Percentiles rank a stretch among this genome's conserved stretches.
Evolutionary conservation across 2,113 vertebrate species (phyloP).

Genomic region (Poeciliopsis retropinna): DNA sequence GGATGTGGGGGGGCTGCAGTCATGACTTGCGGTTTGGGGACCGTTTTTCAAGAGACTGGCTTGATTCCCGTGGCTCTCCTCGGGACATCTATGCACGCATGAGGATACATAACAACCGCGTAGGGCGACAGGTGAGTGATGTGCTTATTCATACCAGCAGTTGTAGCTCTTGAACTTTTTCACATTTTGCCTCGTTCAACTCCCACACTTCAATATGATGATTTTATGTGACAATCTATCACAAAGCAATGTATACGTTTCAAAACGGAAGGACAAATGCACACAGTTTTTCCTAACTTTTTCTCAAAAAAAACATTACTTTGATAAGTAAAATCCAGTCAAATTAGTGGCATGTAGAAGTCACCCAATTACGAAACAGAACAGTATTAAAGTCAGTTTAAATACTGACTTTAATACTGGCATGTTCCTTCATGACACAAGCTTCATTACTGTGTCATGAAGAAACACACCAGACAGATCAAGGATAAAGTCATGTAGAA

Average conservation of each 20-base stretch:
- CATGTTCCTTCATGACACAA: not conserved
- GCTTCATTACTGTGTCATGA: not conserved
- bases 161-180: not conserved
- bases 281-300: not conserved
- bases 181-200: not conserved
- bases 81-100: conserved; percentile 91
- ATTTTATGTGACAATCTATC: not conserved
- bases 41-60: conserved; percentile 90
- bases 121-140: conserved; percentile 87
- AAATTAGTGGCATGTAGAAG: too few relatives aligned
- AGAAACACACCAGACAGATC: not conserved
- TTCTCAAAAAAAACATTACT: not conserved
- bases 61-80: conserved; percentile 87
- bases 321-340: too few relatives aligned
- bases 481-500: not conserved
- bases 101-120: conserved; percentile 90
- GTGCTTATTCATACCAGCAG: not conserved
- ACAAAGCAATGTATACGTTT: not conserved
- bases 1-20: conserved; percentile 94
- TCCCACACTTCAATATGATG: not conserved
- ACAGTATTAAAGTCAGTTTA: too few relatives aligned
- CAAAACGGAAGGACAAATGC: not conserved
- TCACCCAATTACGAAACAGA: too few relatives aligned
- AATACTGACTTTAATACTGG: too few relatives aligned
- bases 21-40: conserved; percentile 89